These are phyloP conservation scores for Brachyopa scutellaris DNA, from an alignment of 2,888 invertebrate species.

Conservation along the genomic window DNA sequence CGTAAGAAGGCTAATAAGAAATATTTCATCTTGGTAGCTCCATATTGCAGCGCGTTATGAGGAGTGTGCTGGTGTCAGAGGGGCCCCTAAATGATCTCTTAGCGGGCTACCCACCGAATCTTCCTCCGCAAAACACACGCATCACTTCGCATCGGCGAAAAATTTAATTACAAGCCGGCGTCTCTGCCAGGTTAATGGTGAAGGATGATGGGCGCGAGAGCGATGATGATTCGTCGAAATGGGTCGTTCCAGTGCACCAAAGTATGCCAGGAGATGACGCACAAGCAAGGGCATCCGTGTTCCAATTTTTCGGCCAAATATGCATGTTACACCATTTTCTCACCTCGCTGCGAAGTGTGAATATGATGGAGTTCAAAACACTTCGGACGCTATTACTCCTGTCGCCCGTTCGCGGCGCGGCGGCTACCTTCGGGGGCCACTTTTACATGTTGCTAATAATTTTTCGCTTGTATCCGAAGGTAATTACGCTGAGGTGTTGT, in stretches of 20 bases:
- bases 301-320: constrained; percentile 57
- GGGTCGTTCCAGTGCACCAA: constrained; percentile 45
- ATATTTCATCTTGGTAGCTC: constrained; percentile 68
- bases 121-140: constrained; percentile 54
- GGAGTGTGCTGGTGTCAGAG: constrained; percentile 8
- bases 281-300: constrained; percentile 21
- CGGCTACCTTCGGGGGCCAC: constrained; percentile 29
- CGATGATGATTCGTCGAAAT: constrained; percentile 72
- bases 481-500: constrained; percentile 61
- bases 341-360: constrained; percentile 65
- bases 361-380: constrained; percentile 62
- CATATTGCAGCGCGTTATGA: constrained; percentile 47
- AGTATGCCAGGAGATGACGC: not conserved
- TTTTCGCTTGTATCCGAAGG: constrained; percentile 51
- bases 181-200: constrained; percentile 66
- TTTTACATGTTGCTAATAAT: constrained; percentile 66
- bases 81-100: constrained; percentile 66
- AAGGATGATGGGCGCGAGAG: constrained; percentile 71
- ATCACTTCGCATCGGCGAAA: constrained; percentile 69
- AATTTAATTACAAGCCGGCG: constrained; percentile 72
- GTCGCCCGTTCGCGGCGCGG: constrained; percentile 20
- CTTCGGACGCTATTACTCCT: constrained; percentile 53
- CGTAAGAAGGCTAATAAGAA: constrained; percentile 58
- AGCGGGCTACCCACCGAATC: constrained; percentile 63
- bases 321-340: constrained; percentile 63